Evolutionary conservation across 2,113 vertebrate species (phyloP), one percentile per base, ranked within the genome.

Genomic region (Heteronetta atricapilla): DNA sequence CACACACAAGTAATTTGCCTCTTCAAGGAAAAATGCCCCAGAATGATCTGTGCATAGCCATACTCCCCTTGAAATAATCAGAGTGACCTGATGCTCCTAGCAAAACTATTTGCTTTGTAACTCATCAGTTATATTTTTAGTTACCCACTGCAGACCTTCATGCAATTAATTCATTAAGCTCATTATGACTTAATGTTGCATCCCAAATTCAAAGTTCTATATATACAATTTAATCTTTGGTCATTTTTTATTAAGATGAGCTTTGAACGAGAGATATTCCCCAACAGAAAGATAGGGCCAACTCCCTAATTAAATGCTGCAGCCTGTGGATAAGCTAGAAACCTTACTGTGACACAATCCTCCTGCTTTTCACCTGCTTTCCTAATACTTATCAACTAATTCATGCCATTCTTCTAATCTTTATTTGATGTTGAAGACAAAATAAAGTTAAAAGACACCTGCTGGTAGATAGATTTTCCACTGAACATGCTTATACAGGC

Each of bases 291-390:
- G 91, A 90, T 76, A 55, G 92, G 97, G 96, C 97, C 97, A 96
- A 96, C 92, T 98, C 96, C 96, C 96, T 97, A 98, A 98, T 98
- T 98, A 98, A 98, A 97, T 82, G 94, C 95, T 96, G 97, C 95
- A 97, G 97, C 96, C 97, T 97, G 96, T 97, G 97, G 97, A 97
- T 97, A 97, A 98, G 95, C 97, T 95, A 76, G 94, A 93, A 98
- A 96, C 95, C 97, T 97, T 90, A 96, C 96, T 97, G 97, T 97
- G 97, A 97, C 97, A 97, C 92, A 95, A 95, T 97, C 98, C 97
- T 98, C 97, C 98, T 97, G 98, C 96, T 97, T 98, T 97, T 92
- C 89, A 97, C 98, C 97, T 98, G 97, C 97, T 96, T 97, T 92
- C 95, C 96, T 96, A 96, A 96, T 96, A 96, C 52, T 70, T 92